Evolutionary conservation across 2,888 invertebrate genomes (phyloP).

Genomic region (Andrena trimmerana): DNA sequence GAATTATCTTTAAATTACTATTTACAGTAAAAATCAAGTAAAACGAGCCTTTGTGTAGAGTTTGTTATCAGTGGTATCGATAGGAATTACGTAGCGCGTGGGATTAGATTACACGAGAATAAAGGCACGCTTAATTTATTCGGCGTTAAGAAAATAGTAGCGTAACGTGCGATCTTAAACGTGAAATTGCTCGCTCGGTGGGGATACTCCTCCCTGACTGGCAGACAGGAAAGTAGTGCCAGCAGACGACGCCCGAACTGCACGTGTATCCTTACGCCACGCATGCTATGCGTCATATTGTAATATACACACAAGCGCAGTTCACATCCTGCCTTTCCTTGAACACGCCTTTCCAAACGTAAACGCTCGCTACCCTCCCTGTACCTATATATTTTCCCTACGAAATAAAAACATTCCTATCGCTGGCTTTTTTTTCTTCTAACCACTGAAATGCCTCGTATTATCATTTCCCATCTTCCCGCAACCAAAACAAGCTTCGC

Average conservation of each 20-base stretch:
- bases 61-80: not conserved
- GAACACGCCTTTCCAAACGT: constrained; percentile 57
- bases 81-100: not conserved
- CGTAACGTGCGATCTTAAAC: constrained; percentile 10
- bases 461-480: not conserved
- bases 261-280: constrained; percentile 71
- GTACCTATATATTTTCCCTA: not conserved
- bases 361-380: constrained; percentile 16
- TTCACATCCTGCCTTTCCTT: constrained; percentile 53
- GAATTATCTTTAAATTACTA: not conserved
- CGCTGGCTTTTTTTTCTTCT: not conserved
- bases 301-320: constrained; percentile 45
- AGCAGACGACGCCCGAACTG: constrained; percentile 74
- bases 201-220: constrained; percentile 43
- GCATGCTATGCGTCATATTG: constrained; percentile 55
- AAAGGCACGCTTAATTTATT: constrained; percentile 7
- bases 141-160: constrained; percentile 12
- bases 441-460: not conserved
- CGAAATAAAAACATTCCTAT: constrained; percentile 6
- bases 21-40: too few species aligned
- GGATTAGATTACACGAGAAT: not conserved
- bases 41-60: not conserved
- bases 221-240: constrained; percentile 67
- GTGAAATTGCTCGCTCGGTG: constrained; percentile 50
- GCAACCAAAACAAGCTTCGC: not conserved